These are phyloP conservation scores for Leucophenga montana DNA, from an alignment of 2,888 invertebrate species.

Conservation along the genomic window DNA sequence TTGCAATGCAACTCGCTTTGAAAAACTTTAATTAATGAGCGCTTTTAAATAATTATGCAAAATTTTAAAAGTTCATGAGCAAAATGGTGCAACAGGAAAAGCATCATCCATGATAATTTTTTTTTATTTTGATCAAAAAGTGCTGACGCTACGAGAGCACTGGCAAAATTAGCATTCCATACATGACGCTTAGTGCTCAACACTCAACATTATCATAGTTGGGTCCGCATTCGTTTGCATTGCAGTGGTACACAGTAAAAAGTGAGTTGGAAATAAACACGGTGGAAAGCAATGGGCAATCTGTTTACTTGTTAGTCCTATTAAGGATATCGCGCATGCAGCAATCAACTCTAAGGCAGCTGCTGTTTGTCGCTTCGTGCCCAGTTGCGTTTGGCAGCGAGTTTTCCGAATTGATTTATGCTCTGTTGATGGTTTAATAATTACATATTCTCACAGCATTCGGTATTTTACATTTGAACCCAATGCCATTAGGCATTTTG, in stretches of 20 bases:
- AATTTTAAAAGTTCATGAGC: conserved; percentile 69
- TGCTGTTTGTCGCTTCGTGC: not conserved
- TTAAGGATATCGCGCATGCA: not conserved
- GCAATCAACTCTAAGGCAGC: not conserved
- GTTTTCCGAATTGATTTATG: conserved; percentile 24
- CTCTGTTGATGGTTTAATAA: conserved; percentile 30
- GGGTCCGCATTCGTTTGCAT: not conserved
- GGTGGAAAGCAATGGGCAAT: not conserved
- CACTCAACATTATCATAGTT: no score
- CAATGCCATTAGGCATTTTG: not conserved
- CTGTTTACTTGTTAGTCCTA: not conserved
- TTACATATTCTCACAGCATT: conserved; percentile 10
- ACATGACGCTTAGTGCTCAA: not conserved
- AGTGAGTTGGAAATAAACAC: not conserved
- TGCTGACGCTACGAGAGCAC: not conserved
- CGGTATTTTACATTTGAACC: not conserved
- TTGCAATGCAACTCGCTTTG: conserved; percentile 24
- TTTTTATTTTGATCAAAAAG: not conserved
- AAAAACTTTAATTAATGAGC: conserved; percentile 64
- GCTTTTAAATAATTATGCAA: conserved; percentile 70
- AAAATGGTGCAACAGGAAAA: conserved; percentile 47
- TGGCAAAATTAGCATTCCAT: conserved; percentile 16
- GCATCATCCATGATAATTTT: not conserved
- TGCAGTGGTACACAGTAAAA: not conserved
- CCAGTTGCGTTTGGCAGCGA: not conserved